phyloP scores from a whole-genome alignment of 2,888 invertebrate genomes.

The Agrotis clavis region DNA sequence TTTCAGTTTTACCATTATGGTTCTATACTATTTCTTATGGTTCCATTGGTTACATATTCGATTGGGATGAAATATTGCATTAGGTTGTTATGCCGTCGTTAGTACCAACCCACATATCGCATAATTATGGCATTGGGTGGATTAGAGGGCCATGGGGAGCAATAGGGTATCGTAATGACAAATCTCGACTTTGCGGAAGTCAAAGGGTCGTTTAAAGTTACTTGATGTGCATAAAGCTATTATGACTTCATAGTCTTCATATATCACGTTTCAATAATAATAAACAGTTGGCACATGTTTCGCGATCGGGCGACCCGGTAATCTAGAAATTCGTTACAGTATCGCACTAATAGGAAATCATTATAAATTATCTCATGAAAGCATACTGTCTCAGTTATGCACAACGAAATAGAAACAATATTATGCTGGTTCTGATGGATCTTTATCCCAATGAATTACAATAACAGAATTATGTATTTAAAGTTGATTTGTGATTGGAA shows the following conservation, averaged over 20 bases:
- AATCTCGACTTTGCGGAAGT: no score
- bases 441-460: background rate
- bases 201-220: background rate
- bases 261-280: conserved; percentile 50
- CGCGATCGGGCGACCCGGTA: conserved; percentile 48
- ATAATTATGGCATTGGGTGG: no score
- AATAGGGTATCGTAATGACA: no score
- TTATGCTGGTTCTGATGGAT: background rate
- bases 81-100: no score
- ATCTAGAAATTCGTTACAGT: conserved; percentile 48
- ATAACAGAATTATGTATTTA: no score
- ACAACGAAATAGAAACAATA: conserved; percentile 1
- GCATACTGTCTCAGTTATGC: conserved; percentile 5
- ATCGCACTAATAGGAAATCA: conserved; percentile 50
- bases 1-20: no score
- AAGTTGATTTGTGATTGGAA: background rate
- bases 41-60: no score
- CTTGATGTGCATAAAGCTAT: background rate
- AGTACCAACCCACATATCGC: no score
- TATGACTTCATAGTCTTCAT: conserved; percentile 5
- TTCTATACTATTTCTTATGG: no score
- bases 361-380: conserved; percentile 30
- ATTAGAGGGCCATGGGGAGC: no score
- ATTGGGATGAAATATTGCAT: no score
- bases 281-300: conserved; percentile 54